Percentiles rank a stretch among this genome's conserved stretches.
These are phyloP conservation scores for Hydropotes inermis DNA, from an alignment of 2,113 vertebrate species.

Conservation along the genomic window DNA sequence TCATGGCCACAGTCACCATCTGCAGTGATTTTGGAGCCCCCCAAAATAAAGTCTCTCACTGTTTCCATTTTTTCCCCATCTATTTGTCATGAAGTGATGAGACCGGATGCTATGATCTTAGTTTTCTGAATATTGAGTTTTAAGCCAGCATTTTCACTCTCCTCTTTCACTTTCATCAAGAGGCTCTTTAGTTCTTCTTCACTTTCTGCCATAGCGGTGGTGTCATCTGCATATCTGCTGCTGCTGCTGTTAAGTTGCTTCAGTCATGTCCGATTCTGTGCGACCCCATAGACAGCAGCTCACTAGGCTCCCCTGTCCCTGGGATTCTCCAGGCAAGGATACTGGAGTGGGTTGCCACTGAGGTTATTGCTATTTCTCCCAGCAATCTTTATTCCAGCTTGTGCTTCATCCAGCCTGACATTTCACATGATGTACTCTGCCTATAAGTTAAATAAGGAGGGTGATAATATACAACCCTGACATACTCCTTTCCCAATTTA, in stretches of 20 bases:
- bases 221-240: neutral
- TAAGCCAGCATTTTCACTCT: neutral
- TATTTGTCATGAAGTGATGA: neutral
- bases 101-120: rapidly evolving
- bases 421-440: neutral
- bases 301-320: too few relatives aligned
- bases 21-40: neutral
- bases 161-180: neutral
- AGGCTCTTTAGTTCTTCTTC: neutral
- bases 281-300: too few relatives aligned
- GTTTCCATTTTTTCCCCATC: neutral
- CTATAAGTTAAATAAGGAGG: neutral
- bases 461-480: neutral
- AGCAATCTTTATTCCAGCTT: neutral
- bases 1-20: neutral
- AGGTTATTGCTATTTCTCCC: neutral
- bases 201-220: neutral
- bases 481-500: neutral
- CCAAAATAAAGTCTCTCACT: neutral
- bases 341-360: too few relatives aligned
- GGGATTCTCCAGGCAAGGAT: too few relatives aligned
- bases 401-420: neutral
- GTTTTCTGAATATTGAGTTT: neutral
- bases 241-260: neutral
- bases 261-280: too few relatives aligned